Evolutionary conservation across 2,113 vertebrate species (phyloP), one percentile per base, ranked within the genome.

Genomic region (Oreotrochilus melanogaster): DNA sequence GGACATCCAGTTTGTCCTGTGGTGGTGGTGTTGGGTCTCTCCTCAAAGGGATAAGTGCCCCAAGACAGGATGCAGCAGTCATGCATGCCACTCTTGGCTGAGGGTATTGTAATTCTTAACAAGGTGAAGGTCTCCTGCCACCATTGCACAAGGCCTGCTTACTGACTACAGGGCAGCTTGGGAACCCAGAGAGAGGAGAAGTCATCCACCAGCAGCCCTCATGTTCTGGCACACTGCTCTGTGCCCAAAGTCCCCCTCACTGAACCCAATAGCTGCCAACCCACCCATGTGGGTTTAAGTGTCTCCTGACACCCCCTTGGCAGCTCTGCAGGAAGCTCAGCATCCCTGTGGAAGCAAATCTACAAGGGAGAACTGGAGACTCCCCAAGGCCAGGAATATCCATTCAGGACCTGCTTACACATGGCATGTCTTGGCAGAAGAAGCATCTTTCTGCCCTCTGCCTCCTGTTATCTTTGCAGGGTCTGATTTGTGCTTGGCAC

Each of bases 401-500:
- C 35, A 12, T 7, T 18, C 33, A 54, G 51, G 47, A 24, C 51
- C 47, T 1, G 0, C 35, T 75, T 17, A 1, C 61, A 57, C 0
- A 0, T 72, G 69, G 25, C 12, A 0, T 64, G 91, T 76, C 74
- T 88, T 79, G 82, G 85, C 78, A 91, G 66, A 51, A 82, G 24
- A 2, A 86, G 47, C 64, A 47, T 35, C 39, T 76, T 80, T 84
- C 80, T 70, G 70, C 65, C 58, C 50, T 72, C 81, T 1, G 0
- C 84, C 76, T 92, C 70, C 79, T 1, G 1, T 74, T 92, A 87
- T 91, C 90, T 78, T 90, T 64, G 19, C 92, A 70, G 70, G 54
- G 74, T 53, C 89, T 93, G 95, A 92, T 96, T 95, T 95, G 89
- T 91, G 89, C 95, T 88, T 85, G 78, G 89, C 81, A 93, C 92